A percentile compares a stretch with the other conserved stretches of the same genome.
These are phyloP conservation scores for Emmelina monodactyla DNA, from an alignment of 2,888 invertebrate genomes.

Conservation along the genomic window DNA sequence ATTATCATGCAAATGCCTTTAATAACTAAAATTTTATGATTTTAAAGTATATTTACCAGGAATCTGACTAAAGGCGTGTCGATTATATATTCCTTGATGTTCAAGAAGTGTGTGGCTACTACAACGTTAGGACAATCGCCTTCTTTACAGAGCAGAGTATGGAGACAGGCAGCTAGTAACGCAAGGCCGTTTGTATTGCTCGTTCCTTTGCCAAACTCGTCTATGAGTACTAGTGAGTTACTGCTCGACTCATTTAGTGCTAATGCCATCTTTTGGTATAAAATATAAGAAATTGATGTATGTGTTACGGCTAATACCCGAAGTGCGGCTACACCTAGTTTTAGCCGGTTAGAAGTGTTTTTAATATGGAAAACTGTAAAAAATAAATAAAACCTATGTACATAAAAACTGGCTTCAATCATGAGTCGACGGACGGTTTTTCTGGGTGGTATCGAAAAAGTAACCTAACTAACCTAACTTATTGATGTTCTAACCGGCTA, in stretches of 20 bases:
- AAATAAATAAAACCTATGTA: no score
- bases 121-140: conserved; percentile 75
- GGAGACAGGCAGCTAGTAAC: conserved; percentile 73
- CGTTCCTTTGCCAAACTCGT: conserved; percentile 92
- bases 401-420: no score
- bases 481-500: no score
- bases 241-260: conserved; percentile 71
- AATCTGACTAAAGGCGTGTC: conserved; percentile 54
- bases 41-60: conserved; percentile 48
- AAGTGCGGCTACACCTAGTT: no score
- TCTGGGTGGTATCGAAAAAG: no score
- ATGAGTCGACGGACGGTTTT: no score
- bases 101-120: conserved; percentile 80
- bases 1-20: background rate
- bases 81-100: conserved; percentile 67
- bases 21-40: no score
- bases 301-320: no score
- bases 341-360: no score
- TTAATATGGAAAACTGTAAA: no score
- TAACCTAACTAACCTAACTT: no score
- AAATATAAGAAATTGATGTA: no score
- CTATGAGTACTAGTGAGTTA: conserved; percentile 79
- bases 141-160: conserved; percentile 65
- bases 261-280: conserved; percentile 76
- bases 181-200: conserved; percentile 77